Percentiles rank a stretch among this genome's conserved stretches.
Conservation (phyloP, 1,140 invertebrate species). For the Cheumatopsyche charites region DNA sequence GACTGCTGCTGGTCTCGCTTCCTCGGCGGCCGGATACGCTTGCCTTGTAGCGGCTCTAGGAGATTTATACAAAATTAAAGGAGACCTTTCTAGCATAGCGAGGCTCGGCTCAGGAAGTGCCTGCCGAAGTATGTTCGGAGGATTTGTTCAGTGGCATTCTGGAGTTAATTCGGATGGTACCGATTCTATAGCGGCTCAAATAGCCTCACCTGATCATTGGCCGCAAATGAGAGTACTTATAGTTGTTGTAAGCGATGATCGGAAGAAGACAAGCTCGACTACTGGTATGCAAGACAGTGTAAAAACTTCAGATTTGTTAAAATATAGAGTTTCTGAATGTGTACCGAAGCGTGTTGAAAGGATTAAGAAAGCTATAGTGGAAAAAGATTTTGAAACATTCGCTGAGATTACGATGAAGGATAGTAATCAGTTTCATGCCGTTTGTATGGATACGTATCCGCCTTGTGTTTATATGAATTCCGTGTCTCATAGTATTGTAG, state of each 20-base stretch:
- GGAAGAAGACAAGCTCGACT: conserved; percentile 89
- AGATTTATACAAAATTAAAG: conserved; percentile 76
- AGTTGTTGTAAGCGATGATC: conserved; percentile 84
- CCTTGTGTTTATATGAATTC: conserved; percentile 93
- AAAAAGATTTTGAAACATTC: conserved; percentile 85
- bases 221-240: conserved; percentile 83
- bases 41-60: conserved; percentile 81
- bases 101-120: conserved; percentile 94
- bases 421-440: conserved; percentile 97
- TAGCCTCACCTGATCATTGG: conserved; percentile 83
- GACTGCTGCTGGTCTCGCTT: conserved; percentile 96
- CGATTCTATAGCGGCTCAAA: conserved; percentile 84
- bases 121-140: conserved; percentile 93
- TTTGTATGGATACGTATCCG: conserved; percentile 93
- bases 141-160: conserved; percentile 88
- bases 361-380: conserved; percentile 79
- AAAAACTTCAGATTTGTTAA: conserved; percentile 83
- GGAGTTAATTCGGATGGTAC: conserved; percentile 71
- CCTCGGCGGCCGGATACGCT: conserved; percentile 97
- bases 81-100: conserved; percentile 84
- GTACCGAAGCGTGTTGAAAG: conserved; percentile 74
- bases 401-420: conserved; percentile 96
- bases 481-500: conserved; percentile 78
- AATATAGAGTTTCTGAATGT: conserved; percentile 72
- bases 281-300: conserved; percentile 87